Conservation (phyloP, 2,797 vertebrate genomes). For the Okamejei kenojei region DNA sequence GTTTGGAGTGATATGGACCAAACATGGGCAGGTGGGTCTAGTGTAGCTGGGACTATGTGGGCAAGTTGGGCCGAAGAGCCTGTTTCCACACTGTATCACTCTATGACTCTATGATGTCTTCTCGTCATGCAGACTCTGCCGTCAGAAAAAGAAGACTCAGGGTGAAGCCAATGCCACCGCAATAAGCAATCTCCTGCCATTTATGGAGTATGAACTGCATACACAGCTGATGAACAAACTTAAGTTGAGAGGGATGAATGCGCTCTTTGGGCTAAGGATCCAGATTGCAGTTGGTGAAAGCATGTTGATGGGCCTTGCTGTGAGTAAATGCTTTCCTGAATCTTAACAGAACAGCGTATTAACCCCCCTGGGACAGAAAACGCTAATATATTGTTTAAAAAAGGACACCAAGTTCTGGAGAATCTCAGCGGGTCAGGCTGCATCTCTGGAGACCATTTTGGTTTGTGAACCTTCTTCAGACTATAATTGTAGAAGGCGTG, state of each 20-base stretch:
- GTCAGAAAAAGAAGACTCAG: conserved; percentile 93
- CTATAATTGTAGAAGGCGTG: no score
- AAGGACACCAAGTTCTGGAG: no score
- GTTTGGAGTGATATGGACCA: no score
- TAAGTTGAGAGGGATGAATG: conserved; percentile 92
- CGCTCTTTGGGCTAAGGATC: conserved; percentile 85
- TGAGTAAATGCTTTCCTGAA: conserved; percentile 55
- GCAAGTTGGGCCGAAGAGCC: no score
- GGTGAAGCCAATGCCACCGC: conserved; percentile 89
- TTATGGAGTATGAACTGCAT: conserved; percentile 97
- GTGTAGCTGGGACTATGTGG: no score
- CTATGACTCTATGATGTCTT: no score
- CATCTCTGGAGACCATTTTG: no score
- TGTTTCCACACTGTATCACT: no score
- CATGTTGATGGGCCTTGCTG: conserved; percentile 90
- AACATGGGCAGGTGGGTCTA: no score
- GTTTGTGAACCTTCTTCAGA: no score
- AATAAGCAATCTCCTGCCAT: conserved; percentile 92
- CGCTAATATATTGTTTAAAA: no score
- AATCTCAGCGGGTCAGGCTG: no score
- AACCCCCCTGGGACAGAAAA: not conserved
- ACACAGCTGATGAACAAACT: conserved; percentile 97
- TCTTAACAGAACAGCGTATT: not conserved
- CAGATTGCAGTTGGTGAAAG: conserved; percentile 95
- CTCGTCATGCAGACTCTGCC: conserved; percentile 69